These are phyloP conservation scores for Pao palembangensis DNA, from an alignment of 2,113 vertebrate species.

Conservation along the genomic window DNA sequence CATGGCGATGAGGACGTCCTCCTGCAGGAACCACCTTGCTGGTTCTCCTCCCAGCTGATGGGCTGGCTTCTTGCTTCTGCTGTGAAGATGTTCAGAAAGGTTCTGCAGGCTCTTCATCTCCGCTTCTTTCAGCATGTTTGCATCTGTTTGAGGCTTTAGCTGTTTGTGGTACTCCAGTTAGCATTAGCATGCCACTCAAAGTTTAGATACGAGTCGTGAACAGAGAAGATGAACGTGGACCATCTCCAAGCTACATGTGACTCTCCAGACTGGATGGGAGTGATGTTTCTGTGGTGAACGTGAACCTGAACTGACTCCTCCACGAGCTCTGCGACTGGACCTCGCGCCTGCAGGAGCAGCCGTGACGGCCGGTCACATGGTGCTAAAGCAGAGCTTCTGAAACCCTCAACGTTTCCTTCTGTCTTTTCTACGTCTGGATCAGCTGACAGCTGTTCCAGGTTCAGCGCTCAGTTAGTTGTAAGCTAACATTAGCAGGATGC, in stretches of 20 bases:
- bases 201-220: constrained; percentile 39
- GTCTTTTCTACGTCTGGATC: constrained; percentile 47
- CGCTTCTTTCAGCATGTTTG: constrained; percentile 54
- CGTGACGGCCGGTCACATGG: constrained; percentile 54
- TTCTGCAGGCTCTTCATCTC: constrained; percentile 12
- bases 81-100: background rate
- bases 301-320: background rate
- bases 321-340: constrained; percentile 43
- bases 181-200: constrained; percentile 67
- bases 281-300: too few species aligned
- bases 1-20: too few species aligned
- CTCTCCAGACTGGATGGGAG: too few species aligned
- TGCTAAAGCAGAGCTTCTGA: constrained; percentile 57
- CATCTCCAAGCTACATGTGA: too few species aligned
- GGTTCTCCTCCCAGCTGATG: too few species aligned
- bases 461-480: background rate
- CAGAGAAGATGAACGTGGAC: constrained; percentile 4
- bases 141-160: constrained; percentile 49
- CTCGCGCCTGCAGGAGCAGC: constrained; percentile 45
- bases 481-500: background rate
- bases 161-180: constrained; percentile 51
- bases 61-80: background rate
- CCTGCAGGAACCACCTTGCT: too few species aligned
- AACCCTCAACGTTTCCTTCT: constrained; percentile 26
- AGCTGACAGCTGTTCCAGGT: background rate